Percentiles rank a stretch among this genome's conserved stretches.
Evolutionary conservation across 2,888 invertebrate species (phyloP).

Genomic region (Stenichneumon culpator): DNA sequence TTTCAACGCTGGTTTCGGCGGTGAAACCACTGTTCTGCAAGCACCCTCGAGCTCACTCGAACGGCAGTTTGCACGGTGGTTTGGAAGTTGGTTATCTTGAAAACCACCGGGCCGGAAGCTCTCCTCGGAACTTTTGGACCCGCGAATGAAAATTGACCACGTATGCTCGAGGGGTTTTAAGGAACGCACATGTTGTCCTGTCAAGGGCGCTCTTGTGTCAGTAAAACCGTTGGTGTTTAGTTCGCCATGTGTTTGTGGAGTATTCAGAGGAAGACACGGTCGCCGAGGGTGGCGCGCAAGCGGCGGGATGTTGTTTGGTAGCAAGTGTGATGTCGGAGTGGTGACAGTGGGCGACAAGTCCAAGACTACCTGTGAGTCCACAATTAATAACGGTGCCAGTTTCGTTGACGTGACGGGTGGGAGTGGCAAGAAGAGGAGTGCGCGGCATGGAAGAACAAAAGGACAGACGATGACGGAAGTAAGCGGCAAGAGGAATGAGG

Average conservation of each 20-base stretch:
- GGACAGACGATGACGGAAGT: constrained; percentile 21
- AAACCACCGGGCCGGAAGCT: neutral
- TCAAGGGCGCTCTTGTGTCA: neutral
- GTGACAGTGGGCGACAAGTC: constrained; percentile 34
- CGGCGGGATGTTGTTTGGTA: neutral
- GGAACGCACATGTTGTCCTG: neutral
- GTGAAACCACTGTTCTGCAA: neutral
- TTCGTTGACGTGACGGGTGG: constrained; percentile 16
- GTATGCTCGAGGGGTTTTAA: neutral
- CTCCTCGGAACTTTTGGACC: neutral
- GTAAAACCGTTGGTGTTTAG: neutral
- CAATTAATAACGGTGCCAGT: constrained; percentile 48
- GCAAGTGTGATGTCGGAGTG: neutral
- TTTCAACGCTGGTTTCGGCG: neutral
- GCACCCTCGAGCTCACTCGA: neutral
- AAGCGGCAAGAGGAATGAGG: constrained; percentile 12
- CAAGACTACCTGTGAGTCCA: constrained; percentile 19
- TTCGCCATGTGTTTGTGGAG: too few relatives aligned
- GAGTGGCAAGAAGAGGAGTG: constrained; percentile 25
- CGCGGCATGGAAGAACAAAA: constrained; percentile 34
- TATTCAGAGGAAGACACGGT: neutral
- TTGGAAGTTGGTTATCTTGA: neutral
- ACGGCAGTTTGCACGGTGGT: neutral
- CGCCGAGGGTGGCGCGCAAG: neutral
- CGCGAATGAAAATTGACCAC: neutral